phyloP scores from a whole-genome alignment of 2,113 vertebrate species.

The Pelodiscus sinensis region DNA sequence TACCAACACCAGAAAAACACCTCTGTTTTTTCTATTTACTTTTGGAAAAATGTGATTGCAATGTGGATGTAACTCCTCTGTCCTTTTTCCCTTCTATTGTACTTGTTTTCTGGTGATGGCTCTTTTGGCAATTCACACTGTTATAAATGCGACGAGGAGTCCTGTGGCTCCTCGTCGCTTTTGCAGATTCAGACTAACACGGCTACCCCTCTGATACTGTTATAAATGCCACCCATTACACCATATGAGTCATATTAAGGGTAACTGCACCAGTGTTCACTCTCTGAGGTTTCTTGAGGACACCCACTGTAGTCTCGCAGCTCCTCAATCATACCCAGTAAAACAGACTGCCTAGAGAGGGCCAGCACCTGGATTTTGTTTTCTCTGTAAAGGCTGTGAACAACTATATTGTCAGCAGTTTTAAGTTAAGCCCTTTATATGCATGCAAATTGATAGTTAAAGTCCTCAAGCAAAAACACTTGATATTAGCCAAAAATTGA shows the following conservation, averaged over 20 bases:
- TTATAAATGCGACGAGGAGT: no score
- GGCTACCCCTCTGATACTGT: no score
- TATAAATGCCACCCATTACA: background rate
- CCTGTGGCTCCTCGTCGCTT: no score
- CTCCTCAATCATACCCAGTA: background rate
- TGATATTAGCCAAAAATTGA: no score
- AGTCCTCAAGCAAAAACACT: background rate
- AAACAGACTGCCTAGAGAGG: background rate
- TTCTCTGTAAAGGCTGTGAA: background rate
- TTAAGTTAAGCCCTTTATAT: background rate
- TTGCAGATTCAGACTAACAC: no score
- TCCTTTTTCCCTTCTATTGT: background rate
- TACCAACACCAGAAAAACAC: no score
- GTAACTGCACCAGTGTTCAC: background rate
- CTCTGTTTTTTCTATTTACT: no score
- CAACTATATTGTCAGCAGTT: background rate
- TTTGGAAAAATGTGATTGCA: no score
- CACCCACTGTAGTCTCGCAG: background rate
- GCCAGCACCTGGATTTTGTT: background rate
- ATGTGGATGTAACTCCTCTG: no score
- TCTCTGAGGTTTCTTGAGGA: background rate
- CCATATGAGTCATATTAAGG: background rate
- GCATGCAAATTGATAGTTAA: background rate
- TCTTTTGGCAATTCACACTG: background rate
- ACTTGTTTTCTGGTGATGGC: background rate